Evolutionary conservation across 2,888 invertebrate species (phyloP), one percentile per base, ranked within the genome.

Genomic region (Sminthurinus aureus): DNA sequence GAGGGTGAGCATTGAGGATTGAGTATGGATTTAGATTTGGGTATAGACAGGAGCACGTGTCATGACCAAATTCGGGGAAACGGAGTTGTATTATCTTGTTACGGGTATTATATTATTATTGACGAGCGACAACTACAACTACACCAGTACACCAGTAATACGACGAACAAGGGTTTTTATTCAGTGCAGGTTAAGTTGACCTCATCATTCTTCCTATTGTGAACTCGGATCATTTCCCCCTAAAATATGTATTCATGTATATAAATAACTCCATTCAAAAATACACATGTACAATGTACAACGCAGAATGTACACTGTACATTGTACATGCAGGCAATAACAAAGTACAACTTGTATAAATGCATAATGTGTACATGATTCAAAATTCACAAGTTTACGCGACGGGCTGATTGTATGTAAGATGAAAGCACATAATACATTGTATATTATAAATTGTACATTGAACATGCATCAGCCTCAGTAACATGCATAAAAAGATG

Each of bases 11-110:
- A 66, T 66, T n/a, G n/a, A n/a, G 66, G 66, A n/a, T n/a, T 15
- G n/a, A n/a, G 69, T 69, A 69, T 20, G 69, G 24, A 69, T 69
- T n/a, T 69, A 20, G 69, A 69, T 69, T 69, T 77, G 51, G 15
- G 22, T 76, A 51, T 15, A 64, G 26, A 58, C 66, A 51, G 79
- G 69, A 69, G 79, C 79, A 79, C 79, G 79, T 79, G 79, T 67
- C 79, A 51, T 67, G 79, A 79, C 79, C 67, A 69, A 79, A 79
- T 69, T 69, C 79, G 69, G 51, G 79, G 38, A 69, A 69, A 51
- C 69, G 69, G 38, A 50, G 11, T 51, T 50, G 79, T 51, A 79
- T 79, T 79, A 79, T 79, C 79, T 79, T 69, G 79, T 79, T 69
- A 79, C 51, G 79, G 50, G 69, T 79, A 79, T 69, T 79, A 79